Base-by-base conservation (phyloP, 1,140 invertebrate genomes). In the Neodiprion fabricii region DNA sequence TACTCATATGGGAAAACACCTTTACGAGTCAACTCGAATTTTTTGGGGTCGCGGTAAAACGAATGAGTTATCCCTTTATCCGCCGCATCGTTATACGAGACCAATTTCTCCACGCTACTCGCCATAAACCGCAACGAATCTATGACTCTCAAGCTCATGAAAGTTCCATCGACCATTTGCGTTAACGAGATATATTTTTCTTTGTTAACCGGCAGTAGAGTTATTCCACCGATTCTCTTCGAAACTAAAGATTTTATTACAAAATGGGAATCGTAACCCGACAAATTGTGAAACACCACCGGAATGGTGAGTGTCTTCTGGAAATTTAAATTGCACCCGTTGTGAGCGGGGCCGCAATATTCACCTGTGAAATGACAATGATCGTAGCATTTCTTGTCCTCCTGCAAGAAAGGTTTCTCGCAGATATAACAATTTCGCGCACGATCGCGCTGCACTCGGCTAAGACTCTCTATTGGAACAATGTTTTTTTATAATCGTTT, bases 1-100 rank as follows among this genome's bases (percentile, higher is more conserved):
- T 78, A 83, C 72, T 85, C 83, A 76, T 86, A 85, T 9, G 79
- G 81, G 74, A 82, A 78, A 72, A 81, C 72, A 48, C 71, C 71
- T 70, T 76, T 69, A 48, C 75, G 10, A 9, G 74, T 75, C 11
- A 75, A 65, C 28, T 75, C 0, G 40, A 72, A 75, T 68, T 72
- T 47, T 61, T 67, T 61, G 9, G 11, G 9, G 17, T 48, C 67
- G 49, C 12, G 7, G 67, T 49, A 71, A 21, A 71, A 14, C 48
- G 47, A 66, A 1, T n/a, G 70, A 1, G 70, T 75, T 48, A 67
- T 75, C 50, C 10, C 10, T 72, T 75, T 75, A n/a, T 48, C 21
- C 21, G 66, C 48, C 40, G 71, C 61, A 49, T 49, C 17, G 65
- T 78, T 73, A 74, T 76, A 74, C 47, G 69, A 61, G 28, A 71